These are phyloP conservation scores for Labroides dimidiatus DNA, from an alignment of 2,797 vertebrate genomes.

Conservation along the genomic window DNA sequence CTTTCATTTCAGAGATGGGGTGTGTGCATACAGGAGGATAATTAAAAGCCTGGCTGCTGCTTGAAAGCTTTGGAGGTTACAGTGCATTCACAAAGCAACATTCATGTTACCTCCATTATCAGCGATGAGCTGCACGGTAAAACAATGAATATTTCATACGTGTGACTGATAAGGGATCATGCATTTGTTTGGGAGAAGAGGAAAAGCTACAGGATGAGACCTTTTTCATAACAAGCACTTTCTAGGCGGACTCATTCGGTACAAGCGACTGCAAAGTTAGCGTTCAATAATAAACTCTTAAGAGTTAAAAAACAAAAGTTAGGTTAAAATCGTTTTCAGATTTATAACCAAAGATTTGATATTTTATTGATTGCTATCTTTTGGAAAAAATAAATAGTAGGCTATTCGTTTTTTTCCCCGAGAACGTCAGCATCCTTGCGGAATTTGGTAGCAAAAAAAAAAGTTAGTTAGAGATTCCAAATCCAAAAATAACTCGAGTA, in stretches of 20 bases:
- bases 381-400: background rate
- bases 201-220: constrained; percentile 1
- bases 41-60: constrained; percentile 1
- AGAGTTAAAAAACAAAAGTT: too few species aligned
- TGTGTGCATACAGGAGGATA: background rate
- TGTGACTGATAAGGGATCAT: background rate
- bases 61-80: constrained; percentile 4
- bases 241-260: background rate
- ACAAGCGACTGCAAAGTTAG: background rate
- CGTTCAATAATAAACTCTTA: too few species aligned
- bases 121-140: background rate
- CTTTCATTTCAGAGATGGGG: background rate
- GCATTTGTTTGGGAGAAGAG: background rate
- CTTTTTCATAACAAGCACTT: background rate
- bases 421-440: background rate
- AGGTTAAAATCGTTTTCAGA: background rate
- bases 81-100: background rate
- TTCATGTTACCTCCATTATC: background rate
- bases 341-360: background rate
- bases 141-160: background rate
- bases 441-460: background rate
- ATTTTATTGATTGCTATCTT: background rate
- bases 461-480: background rate
- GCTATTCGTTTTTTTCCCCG: background rate
- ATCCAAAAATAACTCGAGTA: constrained; percentile 1